Evolutionary conservation across 2,888 invertebrate species (phyloP), one percentile per base, ranked within the genome.

Genomic region (Hirtodrosophila histrioides): DNA sequence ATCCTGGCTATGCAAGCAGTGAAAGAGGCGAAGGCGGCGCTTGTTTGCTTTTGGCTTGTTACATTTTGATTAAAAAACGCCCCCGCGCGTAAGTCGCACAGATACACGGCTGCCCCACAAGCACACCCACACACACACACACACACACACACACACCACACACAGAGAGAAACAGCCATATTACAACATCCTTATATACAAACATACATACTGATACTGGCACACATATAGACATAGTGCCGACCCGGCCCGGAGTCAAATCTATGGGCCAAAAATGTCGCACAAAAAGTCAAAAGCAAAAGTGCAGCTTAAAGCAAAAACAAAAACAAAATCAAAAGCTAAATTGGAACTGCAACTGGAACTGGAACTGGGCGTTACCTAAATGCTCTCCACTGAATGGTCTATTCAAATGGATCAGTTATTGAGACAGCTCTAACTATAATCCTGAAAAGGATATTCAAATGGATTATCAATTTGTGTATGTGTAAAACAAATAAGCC

Each of bases 1-100:
- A 27, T 56, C 7, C 31, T 33, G 39, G 27, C 45, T 10, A 35
- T 44, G 65, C 65, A 49, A 65, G 56, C 40, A 65, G 27, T 17
- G 36, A 35, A n/a, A 36, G 35, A 27, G 60, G 43, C 43, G 35
- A 36, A 10, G 76, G 53, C 51, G 72, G 62, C 70, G 64, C 82
- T 82, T 85, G 85, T 85, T 83, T 87, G 83, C 87, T 82, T 87
- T 87, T 85, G 87, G 76, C 83, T 83, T 83, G 84, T 85, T 88
- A 85, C 84, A 85, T 85, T 85, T 85, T 85, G 84, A 85, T 85
- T 85, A 85, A 85, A 85, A 83, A 85, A 84, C 80, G 84, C 88
- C 86, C 88, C 88, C 88, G 86, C 86, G 79, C 80, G 71, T 84
- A 75, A 75, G 82, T 84, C 69, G 56, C 69, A 63, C 65, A 75